A percentile compares a stretch with the other conserved stretches of the same genome.
Conservation (phyloP, 2,888 invertebrate genomes). For the Silvanus unidentatus region DNA sequence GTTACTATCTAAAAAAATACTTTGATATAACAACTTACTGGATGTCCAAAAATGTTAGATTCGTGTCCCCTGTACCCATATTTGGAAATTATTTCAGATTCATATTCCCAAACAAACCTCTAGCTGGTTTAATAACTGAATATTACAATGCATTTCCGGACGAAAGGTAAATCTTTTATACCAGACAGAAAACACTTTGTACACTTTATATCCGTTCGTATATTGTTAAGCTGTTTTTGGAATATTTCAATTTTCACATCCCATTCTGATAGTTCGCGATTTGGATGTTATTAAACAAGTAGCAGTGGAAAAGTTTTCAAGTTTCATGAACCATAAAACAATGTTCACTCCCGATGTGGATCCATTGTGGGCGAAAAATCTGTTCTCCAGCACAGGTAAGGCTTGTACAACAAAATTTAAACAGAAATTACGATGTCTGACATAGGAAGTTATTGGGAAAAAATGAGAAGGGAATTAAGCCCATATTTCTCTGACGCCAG, state of each 20-base stretch:
- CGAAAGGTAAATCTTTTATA: constrained; percentile 10
- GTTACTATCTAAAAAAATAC: no score
- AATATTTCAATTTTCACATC: constrained; percentile 29
- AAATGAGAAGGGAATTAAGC: constrained; percentile 42
- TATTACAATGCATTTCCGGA: constrained; percentile 14
- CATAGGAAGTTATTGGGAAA: constrained; percentile 30
- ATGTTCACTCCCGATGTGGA: constrained; percentile 37
- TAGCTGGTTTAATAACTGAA: constrained; percentile 4
- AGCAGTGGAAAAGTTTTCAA: constrained; percentile 54
- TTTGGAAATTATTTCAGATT: constrained; percentile 11
- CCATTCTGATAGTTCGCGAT: constrained; percentile 50
- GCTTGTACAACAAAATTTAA: neutral
- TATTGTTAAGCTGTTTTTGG: constrained; percentile 14
- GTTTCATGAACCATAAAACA: constrained; percentile 48
- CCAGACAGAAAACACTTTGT: no score
- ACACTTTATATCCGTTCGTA: constrained; percentile 2
- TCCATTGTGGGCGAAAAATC: constrained; percentile 47
- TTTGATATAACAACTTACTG: constrained; percentile 2
- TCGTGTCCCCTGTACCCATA: constrained; percentile 11
- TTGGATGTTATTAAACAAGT: constrained; percentile 53
- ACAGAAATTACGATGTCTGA: neutral
- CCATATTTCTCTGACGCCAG: no score
- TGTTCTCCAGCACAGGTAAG: constrained; percentile 26
- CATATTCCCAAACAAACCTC: constrained; percentile 6
- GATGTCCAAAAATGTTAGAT: constrained; percentile 8